Percentiles rank a stretch among this genome's conserved stretches.
Conservation (phyloP, 92 coral and sea anemone genomes). For the Parazoanthus swiftii region DNA sequence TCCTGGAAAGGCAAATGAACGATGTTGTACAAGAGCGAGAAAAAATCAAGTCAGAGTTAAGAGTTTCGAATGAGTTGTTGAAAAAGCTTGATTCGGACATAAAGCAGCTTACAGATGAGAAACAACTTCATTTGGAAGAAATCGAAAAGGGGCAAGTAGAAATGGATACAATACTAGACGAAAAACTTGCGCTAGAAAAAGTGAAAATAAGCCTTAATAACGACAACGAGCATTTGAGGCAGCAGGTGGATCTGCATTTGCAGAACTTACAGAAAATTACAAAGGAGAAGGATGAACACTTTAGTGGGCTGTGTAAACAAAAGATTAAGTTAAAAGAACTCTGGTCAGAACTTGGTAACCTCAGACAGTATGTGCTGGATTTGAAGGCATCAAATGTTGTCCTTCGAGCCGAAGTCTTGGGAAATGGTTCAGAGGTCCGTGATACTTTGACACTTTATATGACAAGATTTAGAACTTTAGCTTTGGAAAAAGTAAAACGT, state of each 20-base stretch:
- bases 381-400: slow-evolving; percentile 55
- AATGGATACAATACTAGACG: slow-evolving; percentile 48
- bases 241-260: slow-evolving; percentile 49
- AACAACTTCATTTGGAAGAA: slow-evolving; percentile 58
- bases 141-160: slow-evolving; percentile 57
- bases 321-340: slow-evolving; percentile 49
- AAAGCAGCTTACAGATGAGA: slow-evolving; percentile 42
- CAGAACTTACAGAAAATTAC: slow-evolving; percentile 58
- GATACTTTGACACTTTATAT: slow-evolving; percentile 60
- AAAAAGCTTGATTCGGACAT: slow-evolving; percentile 56
- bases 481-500: slow-evolving; percentile 26
- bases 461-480: slow-evolving; percentile 55
- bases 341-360: slow-evolving; percentile 53
- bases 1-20: slow-evolving; percentile 65
- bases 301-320: slow-evolving; percentile 42
- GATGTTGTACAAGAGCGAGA: slow-evolving; percentile 73
- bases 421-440: slow-evolving; percentile 52
- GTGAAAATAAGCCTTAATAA: slow-evolving; percentile 49
- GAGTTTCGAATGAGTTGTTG: slow-evolving; percentile 35
- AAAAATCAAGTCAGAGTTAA: slow-evolving; percentile 56
- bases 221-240: slow-evolving; percentile 48
- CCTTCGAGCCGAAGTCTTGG: slow-evolving; percentile 59
- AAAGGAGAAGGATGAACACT: slow-evolving; percentile 50
- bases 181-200: slow-evolving; percentile 54
- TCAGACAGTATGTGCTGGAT: slow-evolving; percentile 57